phyloP scores from a whole-genome alignment of 2,888 invertebrate genomes.

The Tenthredo mesomela region DNA sequence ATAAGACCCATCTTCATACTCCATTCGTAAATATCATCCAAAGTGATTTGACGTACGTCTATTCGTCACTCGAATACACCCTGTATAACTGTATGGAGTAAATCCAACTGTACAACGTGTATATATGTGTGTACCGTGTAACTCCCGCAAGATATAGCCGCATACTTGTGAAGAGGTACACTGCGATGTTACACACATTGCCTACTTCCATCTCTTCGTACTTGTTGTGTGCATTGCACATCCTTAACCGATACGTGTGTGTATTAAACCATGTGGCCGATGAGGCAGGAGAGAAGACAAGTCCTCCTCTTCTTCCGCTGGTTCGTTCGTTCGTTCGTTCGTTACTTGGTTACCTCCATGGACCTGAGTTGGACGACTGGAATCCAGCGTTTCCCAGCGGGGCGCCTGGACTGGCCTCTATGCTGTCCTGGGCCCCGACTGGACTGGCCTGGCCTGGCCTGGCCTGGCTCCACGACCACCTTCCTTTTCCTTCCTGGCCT shows the following conservation, averaged over 20 bases:
- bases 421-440: constrained; percentile 30
- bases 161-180: not conserved
- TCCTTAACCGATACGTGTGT: not conserved
- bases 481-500: constrained; percentile 32
- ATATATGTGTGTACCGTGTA: not conserved
- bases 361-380: constrained; percentile 66
- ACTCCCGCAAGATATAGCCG: not conserved
- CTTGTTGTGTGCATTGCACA: not conserved
- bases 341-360: constrained; percentile 72
- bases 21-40: too few relatives aligned
- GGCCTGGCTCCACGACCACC: constrained; percentile 24
- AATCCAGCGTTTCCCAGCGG: constrained; percentile 75
- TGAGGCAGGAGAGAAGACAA: constrained; percentile 35
- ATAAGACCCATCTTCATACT: too few relatives aligned
- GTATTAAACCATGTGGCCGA: not conserved
- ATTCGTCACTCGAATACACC: not conserved
- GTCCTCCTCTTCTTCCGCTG: constrained; percentile 13
- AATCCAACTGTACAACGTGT: not conserved
- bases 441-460: not conserved
- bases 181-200: not conserved
- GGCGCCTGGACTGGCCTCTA: constrained; percentile 61
- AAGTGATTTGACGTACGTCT: not conserved
- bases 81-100: constrained; percentile 16
- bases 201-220: not conserved
- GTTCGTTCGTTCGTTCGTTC: constrained; percentile 60